phyloP scores from a whole-genome alignment of 2,113 vertebrate genomes.

The Thryonomys swinderianus region DNA sequence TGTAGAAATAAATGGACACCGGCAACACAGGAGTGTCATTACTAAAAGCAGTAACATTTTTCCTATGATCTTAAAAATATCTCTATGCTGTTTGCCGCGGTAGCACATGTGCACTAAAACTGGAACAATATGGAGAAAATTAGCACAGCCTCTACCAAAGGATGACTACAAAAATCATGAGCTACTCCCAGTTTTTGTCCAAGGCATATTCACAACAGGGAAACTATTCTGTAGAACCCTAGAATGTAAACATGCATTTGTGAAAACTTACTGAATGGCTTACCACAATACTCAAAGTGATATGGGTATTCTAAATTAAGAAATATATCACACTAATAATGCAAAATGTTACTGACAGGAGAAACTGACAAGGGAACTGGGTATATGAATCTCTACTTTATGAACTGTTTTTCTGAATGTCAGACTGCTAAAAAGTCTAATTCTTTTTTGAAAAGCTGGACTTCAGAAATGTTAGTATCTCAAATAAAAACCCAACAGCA shows the following conservation, averaged over 20 bases:
- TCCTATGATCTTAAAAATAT: neutral
- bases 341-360: conserved; percentile 4
- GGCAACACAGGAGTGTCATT: neutral
- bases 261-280: neutral
- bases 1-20: neutral
- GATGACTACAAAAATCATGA: neutral
- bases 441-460: neutral
- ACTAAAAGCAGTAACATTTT: neutral
- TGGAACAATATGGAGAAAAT: neutral
- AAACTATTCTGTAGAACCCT: neutral
- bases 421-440: neutral
- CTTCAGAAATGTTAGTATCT: neutral
- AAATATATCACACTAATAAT: neutral
- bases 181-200: neutral
- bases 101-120: neutral
- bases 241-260: neutral
- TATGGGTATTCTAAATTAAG: conserved; percentile 37
- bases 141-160: neutral
- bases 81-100: neutral
- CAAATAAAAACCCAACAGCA: neutral
- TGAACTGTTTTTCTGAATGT: neutral
- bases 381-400: neutral
- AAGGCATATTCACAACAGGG: neutral
- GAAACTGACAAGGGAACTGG: neutral
- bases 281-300: neutral